A percentile compares a stretch with the other conserved stretches of the same genome.
Conservation (phyloP, 1,140 invertebrate species). For the Agrilus planipennis region DNA sequence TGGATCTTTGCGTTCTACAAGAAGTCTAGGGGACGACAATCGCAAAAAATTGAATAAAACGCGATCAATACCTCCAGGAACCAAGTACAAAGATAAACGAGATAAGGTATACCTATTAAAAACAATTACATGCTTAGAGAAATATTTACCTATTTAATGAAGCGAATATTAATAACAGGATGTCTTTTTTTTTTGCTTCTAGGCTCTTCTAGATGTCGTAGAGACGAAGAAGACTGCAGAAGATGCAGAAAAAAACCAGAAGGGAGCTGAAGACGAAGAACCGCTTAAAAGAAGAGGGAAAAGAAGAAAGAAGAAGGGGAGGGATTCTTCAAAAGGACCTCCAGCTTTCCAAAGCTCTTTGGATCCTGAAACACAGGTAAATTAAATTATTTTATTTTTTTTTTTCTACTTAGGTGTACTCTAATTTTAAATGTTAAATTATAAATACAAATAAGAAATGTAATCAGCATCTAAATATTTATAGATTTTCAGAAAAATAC, state of each 20-base stretch:
- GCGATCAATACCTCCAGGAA: background rate
- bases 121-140: no score
- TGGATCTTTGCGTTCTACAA: no score
- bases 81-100: background rate
- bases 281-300: slow-evolving; percentile 34
- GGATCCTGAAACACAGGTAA: slow-evolving; percentile 47
- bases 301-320: slow-evolving; percentile 33
- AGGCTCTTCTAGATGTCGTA: slow-evolving; percentile 4
- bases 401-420: background rate
- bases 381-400: slow-evolving; percentile 2
- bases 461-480: no score
- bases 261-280: slow-evolving; percentile 23
- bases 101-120: slow-evolving; percentile 2
- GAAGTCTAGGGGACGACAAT: background rate
- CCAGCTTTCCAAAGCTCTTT: slow-evolving; percentile 37
- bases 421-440: background rate
- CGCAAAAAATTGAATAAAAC: background rate
- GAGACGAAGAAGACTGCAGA: slow-evolving; percentile 8
- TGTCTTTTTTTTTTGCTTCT: no score
- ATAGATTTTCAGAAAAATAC: no score
- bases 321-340: slow-evolving; percentile 38
- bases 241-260: slow-evolving; percentile 8
- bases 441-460: slow-evolving; percentile 4
- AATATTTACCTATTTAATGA: no score
- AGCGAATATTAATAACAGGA: no score